Conservation (phyloP, 2,797 vertebrate species). For the Coregonus sp. region DNA sequence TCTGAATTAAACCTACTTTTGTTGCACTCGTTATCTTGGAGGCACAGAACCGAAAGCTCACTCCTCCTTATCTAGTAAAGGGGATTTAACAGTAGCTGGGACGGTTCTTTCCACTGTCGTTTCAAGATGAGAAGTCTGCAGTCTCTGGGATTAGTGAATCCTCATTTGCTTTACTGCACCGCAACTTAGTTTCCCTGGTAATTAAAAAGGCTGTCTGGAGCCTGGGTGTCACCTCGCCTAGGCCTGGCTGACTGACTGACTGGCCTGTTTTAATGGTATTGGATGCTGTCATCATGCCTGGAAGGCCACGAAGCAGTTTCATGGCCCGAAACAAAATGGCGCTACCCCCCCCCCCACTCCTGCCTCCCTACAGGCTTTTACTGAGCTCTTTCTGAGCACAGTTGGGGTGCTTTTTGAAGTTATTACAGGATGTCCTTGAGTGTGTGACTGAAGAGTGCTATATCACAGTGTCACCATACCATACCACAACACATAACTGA, state of each 20-base stretch:
- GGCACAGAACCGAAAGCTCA: slow-evolving; percentile 34
- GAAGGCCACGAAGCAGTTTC: slow-evolving; percentile 8
- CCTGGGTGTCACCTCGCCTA: slow-evolving; percentile 54
- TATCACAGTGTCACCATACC: slow-evolving; percentile 38
- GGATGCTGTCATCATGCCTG: slow-evolving; percentile 5
- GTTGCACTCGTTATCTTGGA: slow-evolving; percentile 45
- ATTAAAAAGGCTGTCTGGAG: slow-evolving; percentile 65
- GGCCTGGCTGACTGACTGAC: slow-evolving; percentile 28
- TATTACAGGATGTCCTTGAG: slow-evolving; percentile 42
- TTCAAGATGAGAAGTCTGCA: slow-evolving; percentile 39
- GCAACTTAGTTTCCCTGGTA: slow-evolving; percentile 59
- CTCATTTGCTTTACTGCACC: slow-evolving; percentile 45
- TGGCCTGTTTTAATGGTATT: slow-evolving; percentile 36
- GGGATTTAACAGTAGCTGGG: slow-evolving; percentile 50
- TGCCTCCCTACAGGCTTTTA: not conserved
- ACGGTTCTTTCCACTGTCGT: slow-evolving; percentile 29
- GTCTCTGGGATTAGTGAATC: slow-evolving; percentile 49
- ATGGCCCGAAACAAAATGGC: slow-evolving; percentile 4
- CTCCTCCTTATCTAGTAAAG: slow-evolving; percentile 38
- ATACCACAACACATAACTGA: not conserved
- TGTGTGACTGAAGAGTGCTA: slow-evolving; percentile 39
- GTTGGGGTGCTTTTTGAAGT: slow-evolving; percentile 15
- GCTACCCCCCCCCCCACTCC: not conserved
- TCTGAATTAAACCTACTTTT: slow-evolving; percentile 35
- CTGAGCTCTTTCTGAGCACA: not conserved